Base-by-base conservation (phyloP, 2,797 vertebrate species). In the Cossypha dichroa region DNA sequence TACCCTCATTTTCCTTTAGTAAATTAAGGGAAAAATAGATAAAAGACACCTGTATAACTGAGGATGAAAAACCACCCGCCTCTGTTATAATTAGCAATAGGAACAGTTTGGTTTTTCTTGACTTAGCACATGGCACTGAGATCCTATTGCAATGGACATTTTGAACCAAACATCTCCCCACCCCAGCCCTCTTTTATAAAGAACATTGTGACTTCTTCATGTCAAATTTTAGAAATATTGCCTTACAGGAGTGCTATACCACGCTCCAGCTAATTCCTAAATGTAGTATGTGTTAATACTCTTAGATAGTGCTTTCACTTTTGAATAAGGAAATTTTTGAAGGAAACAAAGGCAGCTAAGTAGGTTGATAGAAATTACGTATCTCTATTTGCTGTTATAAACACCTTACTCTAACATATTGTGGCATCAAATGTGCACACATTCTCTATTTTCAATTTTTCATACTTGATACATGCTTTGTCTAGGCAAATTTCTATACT, bases 171-270 rank as follows among this genome's bases (percentile, higher is more conserved):
- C 26, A 69, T 10, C 40, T 62, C 16, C 41, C 43, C 33, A 36
- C 9, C 26, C 6, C 5, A 59, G 11, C 13, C 17, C 5, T 16
- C 40, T 90, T 94, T 93, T 93, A 72, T 66, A 69, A 94, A 76
- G 74, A 95, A 73, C 38, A 8, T 72, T 82, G 52, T 88, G 76
- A 20, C 13, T 15, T 36, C 77, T 31, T 31, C 4, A 2, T 43
- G 62, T 48, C n/a, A 93, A 38, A 63, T 67, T 90, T 96, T 94
- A 90, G 92, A 93, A 97, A 55, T 56, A 31, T 26, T 93, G 17
- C 40, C 23, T 64, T 66, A 36, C 25, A 66, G 58, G 26, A 45
- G 43, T 81, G 70, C 68, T 88, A 78, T 25, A 95, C 21, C 48
- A 62, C 56, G 31, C 13, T 93, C 45, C 88, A 88, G 67, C 82